Percentiles rank a stretch among this genome's conserved stretches.
Conservation (phyloP, 2,888 invertebrate species). For the Diarsia mendica region DNA sequence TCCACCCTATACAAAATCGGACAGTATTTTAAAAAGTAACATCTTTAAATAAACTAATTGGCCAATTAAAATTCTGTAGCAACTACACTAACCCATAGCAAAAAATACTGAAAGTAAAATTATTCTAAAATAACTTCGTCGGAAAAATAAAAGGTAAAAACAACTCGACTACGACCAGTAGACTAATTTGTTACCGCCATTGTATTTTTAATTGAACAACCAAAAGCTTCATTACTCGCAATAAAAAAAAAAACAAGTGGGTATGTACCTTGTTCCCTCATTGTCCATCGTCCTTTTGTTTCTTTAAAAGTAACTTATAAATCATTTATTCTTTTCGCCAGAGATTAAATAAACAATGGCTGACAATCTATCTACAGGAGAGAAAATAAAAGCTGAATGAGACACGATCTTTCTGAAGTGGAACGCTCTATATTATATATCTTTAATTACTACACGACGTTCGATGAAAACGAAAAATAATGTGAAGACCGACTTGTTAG, state of each 20-base stretch:
- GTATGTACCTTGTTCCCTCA: constrained; percentile 36
- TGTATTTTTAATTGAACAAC: constrained; percentile 66
- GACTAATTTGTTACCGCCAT: constrained; percentile 53
- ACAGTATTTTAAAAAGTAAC: background rate
- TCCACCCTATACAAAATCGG: background rate
- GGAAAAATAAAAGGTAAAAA: constrained; percentile 42
- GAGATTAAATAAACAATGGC: constrained; percentile 88
- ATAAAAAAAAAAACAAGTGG: constrained; percentile 38
- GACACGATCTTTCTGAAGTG: constrained; percentile 81
- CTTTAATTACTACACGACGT: constrained; percentile 88
- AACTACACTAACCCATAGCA: background rate
- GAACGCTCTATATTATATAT: constrained; percentile 89
- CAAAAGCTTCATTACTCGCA: constrained; percentile 52
- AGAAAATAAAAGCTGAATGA: constrained; percentile 84
- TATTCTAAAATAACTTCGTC: constrained; percentile 33
- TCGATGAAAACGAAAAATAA: constrained; percentile 72
- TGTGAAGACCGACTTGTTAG: constrained; percentile 19
- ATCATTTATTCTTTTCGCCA: constrained; percentile 85
- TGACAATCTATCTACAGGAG: constrained; percentile 86
- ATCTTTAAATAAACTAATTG: background rate
- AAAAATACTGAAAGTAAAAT: constrained; percentile 26
- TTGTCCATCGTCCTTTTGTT: constrained; percentile 44
- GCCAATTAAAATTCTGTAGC: background rate
- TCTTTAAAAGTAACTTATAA: constrained; percentile 76
- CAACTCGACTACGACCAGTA: constrained; percentile 21